Base-by-base conservation (phyloP, 2,113 vertebrate species). In the Thunnus thynnus region DNA sequence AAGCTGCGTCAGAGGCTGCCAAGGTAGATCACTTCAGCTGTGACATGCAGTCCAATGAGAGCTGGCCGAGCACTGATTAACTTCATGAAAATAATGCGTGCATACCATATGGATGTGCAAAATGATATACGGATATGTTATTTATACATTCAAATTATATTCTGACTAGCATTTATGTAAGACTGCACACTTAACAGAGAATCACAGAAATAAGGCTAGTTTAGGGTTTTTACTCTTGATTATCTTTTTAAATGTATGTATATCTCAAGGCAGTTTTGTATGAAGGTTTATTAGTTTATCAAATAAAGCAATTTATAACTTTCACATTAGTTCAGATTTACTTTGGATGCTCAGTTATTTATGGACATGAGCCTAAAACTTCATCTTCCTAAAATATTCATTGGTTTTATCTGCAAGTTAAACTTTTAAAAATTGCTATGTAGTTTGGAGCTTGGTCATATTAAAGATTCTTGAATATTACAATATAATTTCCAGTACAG, bases 1-100 rank as follows among this genome's bases (percentile, higher is more conserved):
- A 98, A 91, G 96, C 97, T 76, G 95, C 91, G 3, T 96, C 91
- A 2, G 97, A 98, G 84, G 51, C 92, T 3, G 86, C 80, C 75
- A 97, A 98, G 95, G 97, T 97, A 92, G 55, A 63, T 55, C 41
- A 20, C 6, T 30, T 51, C 52, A 80, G 10, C 46, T 13, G 3
- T 2, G 65, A 58, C n/a, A 17, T 32, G 7, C 44, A n/a, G 22
- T 20, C 11, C 4, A 54, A 3, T 25, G 3, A 47, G 3, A 2
- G 0, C 66, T 47, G 13, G n/a, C 11, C 41, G 51, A 27, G 32
- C 13, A 11, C 41, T 0, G 48, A 20, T 56, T 20, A 16, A 0
- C 36, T 41, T 41, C 36, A 8, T 41, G 36, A 10, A 2, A 41
- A 41, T 41, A 41, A 41, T 41, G 36, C 7, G 9, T 41, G 9